These are phyloP conservation scores for Eupeodes latifasciatus DNA, from an alignment of 2,888 invertebrate species.

Conservation along the genomic window DNA sequence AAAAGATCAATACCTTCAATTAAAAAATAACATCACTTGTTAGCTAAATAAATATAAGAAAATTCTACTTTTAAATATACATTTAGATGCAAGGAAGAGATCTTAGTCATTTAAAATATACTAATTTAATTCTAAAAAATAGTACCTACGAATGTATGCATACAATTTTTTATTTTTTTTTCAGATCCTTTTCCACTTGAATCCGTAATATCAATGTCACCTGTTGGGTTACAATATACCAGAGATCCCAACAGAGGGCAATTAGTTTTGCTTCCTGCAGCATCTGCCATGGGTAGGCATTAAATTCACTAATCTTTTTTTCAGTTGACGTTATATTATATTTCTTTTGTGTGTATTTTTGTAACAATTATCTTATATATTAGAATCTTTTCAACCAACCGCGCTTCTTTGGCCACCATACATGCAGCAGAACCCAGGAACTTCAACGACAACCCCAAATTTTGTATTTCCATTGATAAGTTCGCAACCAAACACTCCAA, in stretches of 20 bases:
- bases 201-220: constrained; percentile 89
- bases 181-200: constrained; percentile 90
- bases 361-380: not conserved
- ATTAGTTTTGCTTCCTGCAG: constrained; percentile 90
- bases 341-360: not conserved
- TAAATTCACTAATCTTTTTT: not conserved
- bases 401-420: constrained; percentile 83
- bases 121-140: too few relatives aligned
- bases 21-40: too few relatives aligned
- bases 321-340: too few relatives aligned
- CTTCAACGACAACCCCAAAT: constrained; percentile 81
- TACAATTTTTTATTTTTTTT: constrained; percentile 79
- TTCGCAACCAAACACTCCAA: constrained; percentile 79
- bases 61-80: too few relatives aligned
- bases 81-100: too few relatives aligned
- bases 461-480: constrained; percentile 82
- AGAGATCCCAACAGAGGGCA: constrained; percentile 94
- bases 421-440: constrained; percentile 80
- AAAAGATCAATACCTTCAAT: too few relatives aligned
- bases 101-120: too few relatives aligned
- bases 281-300: constrained; percentile 85
- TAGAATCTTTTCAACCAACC: constrained; percentile 81
- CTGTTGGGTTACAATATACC: constrained; percentile 93
- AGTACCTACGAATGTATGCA: too few relatives aligned
- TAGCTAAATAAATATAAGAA: too few relatives aligned